phyloP scores from a whole-genome alignment of 92 coral and sea anemone species.

The Paramuricea clavata region DNA sequence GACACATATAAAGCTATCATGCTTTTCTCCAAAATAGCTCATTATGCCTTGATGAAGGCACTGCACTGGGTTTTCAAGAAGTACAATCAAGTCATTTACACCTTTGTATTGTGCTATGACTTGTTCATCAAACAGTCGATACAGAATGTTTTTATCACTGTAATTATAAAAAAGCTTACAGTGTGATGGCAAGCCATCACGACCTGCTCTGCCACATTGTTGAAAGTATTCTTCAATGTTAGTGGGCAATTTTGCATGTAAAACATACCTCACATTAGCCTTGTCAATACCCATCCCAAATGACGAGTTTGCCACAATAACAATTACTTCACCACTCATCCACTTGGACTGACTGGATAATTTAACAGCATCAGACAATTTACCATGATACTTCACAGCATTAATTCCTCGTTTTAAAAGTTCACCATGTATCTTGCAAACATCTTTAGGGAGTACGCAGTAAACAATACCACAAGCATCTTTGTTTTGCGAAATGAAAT shows the following conservation, averaged over 20 bases:
- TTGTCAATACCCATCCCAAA: conserved; percentile 12
- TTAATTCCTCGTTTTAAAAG: background rate
- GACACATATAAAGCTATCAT: conserved; percentile 35
- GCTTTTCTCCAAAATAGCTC: conserved; percentile 60
- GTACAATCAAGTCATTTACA: conserved; percentile 40
- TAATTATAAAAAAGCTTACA: conserved; percentile 33
- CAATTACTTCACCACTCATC: background rate
- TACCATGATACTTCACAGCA: conserved; percentile 16
- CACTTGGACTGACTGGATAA: background rate
- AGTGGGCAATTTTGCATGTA: conserved; percentile 4
- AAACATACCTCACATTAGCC: background rate
- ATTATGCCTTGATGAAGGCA: conserved; percentile 61
- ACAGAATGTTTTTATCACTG: conserved; percentile 42
- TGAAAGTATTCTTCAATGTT: conserved; percentile 16
- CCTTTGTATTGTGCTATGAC: conserved; percentile 26
- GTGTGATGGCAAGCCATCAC: conserved; percentile 48
- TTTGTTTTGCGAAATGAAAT: conserved; percentile 14
- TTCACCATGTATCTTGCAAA: background rate
- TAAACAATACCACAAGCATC: conserved; percentile 1
- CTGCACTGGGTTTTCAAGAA: conserved; percentile 62
- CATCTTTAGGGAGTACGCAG: background rate
- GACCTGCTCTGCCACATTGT: conserved; percentile 28
- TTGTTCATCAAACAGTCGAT: conserved; percentile 31
- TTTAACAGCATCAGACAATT: background rate
- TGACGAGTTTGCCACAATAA: conserved; percentile 19